Percentiles rank a stretch among this genome's conserved stretches.
Conservation (phyloP, 1,140 invertebrate species). For the Meloidogyne exigua region DNA sequence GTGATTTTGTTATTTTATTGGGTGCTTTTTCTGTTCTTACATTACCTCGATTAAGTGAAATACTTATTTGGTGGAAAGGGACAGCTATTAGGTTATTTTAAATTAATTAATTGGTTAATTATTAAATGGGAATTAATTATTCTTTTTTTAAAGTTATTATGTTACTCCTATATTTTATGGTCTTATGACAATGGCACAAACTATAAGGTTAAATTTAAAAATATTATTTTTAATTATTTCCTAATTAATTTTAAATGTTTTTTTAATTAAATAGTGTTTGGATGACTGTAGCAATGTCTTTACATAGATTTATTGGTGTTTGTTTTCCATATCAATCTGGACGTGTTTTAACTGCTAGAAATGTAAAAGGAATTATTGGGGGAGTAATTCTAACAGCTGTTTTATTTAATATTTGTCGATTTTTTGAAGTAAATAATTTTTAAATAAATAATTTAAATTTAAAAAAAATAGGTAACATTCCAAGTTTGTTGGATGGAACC, state of each 20-base stretch:
- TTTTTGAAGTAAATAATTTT: slow-evolving; percentile 44
- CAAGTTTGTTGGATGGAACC: slow-evolving; percentile 49
- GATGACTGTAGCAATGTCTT: slow-evolving; percentile 50
- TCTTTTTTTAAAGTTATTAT: slow-evolving; percentile 41
- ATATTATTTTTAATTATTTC: background rate
- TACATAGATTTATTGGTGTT: slow-evolving; percentile 47
- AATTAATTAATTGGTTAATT: too few species aligned
- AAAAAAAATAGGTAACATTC: slow-evolving; percentile 22
- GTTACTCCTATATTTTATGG: slow-evolving; percentile 39
- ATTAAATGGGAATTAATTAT: too few species aligned
- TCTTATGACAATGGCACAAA: slow-evolving; percentile 57
- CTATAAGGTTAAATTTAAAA: slow-evolving; percentile 31
- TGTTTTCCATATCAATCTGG: slow-evolving; percentile 50
- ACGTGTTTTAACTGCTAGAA: slow-evolving; percentile 31
- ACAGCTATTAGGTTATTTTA: slow-evolving; percentile 40
- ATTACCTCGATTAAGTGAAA: slow-evolving; percentile 49
- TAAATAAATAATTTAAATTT: slow-evolving; percentile 8
- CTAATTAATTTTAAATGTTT: background rate
- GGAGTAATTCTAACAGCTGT: slow-evolving; percentile 40
- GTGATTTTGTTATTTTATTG: slow-evolving; percentile 48
- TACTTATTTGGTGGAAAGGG: slow-evolving; percentile 38
- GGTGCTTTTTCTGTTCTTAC: slow-evolving; percentile 55
- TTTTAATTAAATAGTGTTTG: slow-evolving; percentile 44
- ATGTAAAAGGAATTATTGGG: slow-evolving; percentile 39
- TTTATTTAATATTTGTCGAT: slow-evolving; percentile 48